Percentiles rank a stretch among this genome's conserved stretches.
Evolutionary conservation across 2,888 invertebrate species (phyloP).

Genomic region (Lottia scabra): DNA sequence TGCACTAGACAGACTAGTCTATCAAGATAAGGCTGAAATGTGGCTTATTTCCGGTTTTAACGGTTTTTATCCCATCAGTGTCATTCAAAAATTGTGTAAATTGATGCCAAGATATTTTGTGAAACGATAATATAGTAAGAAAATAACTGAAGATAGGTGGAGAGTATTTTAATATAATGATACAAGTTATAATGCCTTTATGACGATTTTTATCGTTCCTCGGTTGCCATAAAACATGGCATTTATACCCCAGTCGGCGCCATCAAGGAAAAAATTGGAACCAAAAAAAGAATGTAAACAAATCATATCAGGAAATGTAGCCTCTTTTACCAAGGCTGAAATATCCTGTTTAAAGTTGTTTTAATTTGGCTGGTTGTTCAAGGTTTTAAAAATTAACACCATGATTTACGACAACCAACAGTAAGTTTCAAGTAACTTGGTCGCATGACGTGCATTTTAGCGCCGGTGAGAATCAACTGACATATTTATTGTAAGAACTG

Average conservation of each 20-base stretch:
- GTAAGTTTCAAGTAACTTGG: background rate
- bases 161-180: background rate
- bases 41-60: background rate
- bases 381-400: too few relatives aligned
- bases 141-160: background rate
- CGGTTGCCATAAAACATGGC: background rate
- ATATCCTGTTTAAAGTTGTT: too few relatives aligned
- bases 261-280: constrained; percentile 5
- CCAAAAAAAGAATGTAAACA: background rate
- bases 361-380: too few relatives aligned
- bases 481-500: background rate
- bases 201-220: background rate
- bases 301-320: background rate
- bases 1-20: too few relatives aligned
- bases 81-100: background rate
- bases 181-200: background rate
- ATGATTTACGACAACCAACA: constrained; percentile 3
- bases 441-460: background rate
- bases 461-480: background rate
- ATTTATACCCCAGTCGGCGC: constrained; percentile 6
- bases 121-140: background rate
- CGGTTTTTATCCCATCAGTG: constrained; percentile 3
- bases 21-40: too few relatives aligned
- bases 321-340: background rate
- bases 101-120: background rate